Conservation (phyloP, 2,797 vertebrate species). For the Xyrichtys novacula region DNA sequence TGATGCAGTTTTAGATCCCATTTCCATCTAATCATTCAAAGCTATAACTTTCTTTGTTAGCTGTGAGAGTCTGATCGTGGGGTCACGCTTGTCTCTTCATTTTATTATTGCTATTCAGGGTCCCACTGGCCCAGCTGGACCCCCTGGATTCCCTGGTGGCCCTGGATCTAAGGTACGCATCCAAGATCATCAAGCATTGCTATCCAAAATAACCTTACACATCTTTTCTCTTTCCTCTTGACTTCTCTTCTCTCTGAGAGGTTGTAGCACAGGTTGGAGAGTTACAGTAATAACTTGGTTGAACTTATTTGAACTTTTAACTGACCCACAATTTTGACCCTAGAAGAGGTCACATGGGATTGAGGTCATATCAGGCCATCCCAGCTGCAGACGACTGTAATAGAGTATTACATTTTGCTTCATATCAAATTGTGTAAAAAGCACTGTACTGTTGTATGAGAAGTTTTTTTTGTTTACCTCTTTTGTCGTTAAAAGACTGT, state of each 20-base stretch:
- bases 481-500: too few relatives aligned
- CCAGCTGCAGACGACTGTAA: neutral
- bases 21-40: neutral
- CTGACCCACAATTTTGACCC: neutral
- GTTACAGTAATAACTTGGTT: neutral
- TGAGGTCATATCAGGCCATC: neutral
- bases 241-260: neutral
- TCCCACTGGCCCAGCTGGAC: constrained; percentile 94
- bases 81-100: constrained; percentile 11
- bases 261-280: neutral
- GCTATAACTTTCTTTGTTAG: neutral
- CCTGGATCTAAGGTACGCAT: constrained; percentile 92
- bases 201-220: neutral
- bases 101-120: constrained; percentile 83
- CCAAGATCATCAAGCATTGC: neutral
- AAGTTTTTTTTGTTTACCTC: too few relatives aligned
- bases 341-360: neutral
- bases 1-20: neutral
- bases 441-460: too few relatives aligned
- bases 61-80: neutral
- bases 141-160: constrained; percentile 96
- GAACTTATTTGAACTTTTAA: neutral
- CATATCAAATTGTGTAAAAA: too few relatives aligned
- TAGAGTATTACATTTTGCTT: too few relatives aligned
- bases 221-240: neutral